These are phyloP conservation scores for Heptranchias perlo DNA, from an alignment of 2,113 vertebrate genomes.

Conservation along the genomic window DNA sequence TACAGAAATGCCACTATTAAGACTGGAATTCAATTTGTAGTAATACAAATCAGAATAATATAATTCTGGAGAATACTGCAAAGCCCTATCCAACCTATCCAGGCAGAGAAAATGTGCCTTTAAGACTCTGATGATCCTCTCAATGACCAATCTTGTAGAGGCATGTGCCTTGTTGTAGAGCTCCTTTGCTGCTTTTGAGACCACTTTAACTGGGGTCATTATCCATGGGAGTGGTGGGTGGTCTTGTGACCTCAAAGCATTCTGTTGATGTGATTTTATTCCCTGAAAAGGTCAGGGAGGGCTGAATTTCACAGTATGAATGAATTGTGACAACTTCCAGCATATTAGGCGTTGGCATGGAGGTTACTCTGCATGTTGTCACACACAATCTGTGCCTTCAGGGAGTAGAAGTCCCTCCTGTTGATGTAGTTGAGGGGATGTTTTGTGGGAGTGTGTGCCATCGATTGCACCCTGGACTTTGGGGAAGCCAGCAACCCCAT, in stretches of 20 bases:
- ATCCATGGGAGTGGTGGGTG: not conserved
- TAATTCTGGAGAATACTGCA: not conserved
- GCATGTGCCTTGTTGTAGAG: not conserved
- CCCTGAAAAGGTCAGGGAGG: not conserved
- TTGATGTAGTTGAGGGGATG: not conserved
- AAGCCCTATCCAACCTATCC: not conserved
- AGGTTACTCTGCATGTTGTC: not conserved
- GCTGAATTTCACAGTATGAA: not conserved
- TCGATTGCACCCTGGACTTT: too few relatives aligned
- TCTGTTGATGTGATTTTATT: not conserved
- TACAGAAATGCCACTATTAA: not conserved
- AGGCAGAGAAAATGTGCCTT: not conserved
- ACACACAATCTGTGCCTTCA: not conserved
- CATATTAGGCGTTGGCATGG: not conserved
- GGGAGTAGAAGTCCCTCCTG: not conserved
- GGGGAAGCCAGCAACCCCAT: not conserved
- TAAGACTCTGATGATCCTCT: not conserved
- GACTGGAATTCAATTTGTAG: not conserved
- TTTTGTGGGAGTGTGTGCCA: not conserved
- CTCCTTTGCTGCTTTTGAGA: not conserved
- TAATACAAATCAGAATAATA: not conserved
- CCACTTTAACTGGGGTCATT: not conserved
- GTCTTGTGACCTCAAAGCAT: not conserved
- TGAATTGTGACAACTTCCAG: not conserved
- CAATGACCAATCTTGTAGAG: not conserved